These are phyloP conservation scores for Ectropis grisescens DNA, from an alignment of 1,140 invertebrate genomes.

Conservation along the genomic window DNA sequence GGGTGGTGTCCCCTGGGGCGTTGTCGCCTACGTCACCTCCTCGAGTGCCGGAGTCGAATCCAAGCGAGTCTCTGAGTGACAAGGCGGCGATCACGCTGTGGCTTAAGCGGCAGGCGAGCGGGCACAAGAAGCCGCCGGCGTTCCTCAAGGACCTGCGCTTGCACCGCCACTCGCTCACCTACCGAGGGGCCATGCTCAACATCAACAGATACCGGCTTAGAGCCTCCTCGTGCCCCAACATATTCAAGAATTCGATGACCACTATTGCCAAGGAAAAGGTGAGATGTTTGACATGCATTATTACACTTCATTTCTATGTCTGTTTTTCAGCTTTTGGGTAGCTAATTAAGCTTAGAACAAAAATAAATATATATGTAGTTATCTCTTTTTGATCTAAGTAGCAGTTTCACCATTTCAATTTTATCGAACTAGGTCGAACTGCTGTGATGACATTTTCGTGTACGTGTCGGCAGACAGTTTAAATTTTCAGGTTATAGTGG, in stretches of 20 bases:
- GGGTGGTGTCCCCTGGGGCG: conserved; percentile 24
- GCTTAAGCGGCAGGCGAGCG: conserved; percentile 63
- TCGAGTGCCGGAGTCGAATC: conserved; percentile 20
- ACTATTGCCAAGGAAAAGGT: conserved; percentile 85
- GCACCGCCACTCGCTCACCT: conserved; percentile 83
- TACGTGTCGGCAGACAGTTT: too few species aligned
- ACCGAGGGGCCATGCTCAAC: conserved; percentile 88
- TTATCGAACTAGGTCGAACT: too few species aligned
- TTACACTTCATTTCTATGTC: too few species aligned
- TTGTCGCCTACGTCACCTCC: conserved; percentile 30
- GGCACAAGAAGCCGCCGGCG: conserved; percentile 71
- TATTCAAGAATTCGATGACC: conserved; percentile 88
- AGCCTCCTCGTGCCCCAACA: conserved; percentile 89
- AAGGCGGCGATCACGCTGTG: conserved; percentile 72
- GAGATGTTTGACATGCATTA: too few species aligned
- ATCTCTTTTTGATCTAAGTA: too few species aligned
- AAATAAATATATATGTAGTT: too few species aligned
- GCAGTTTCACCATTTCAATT: too few species aligned
- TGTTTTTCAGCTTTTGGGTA: too few species aligned
- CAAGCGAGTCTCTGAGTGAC: conserved; percentile 28
- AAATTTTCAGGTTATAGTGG: too few species aligned
- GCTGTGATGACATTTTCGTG: too few species aligned
- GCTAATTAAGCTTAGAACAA: too few species aligned
- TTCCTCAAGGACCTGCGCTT: conserved; percentile 79
- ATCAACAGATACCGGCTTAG: conserved; percentile 84